Base-by-base conservation (phyloP, 92 coral and sea anemone genomes). In the Diadumene lineata region DNA sequence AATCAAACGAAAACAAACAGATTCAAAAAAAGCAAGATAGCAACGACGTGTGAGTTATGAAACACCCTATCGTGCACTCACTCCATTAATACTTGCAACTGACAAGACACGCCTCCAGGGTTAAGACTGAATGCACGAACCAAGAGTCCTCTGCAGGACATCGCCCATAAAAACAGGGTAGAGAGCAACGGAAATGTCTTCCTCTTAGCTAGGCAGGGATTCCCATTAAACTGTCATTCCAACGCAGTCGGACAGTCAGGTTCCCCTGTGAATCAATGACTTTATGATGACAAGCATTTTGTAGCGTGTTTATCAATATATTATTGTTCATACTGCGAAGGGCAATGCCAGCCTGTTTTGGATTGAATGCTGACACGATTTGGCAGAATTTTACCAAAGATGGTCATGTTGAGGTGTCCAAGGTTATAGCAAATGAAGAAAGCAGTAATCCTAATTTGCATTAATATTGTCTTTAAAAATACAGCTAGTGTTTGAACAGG, bases 261-360 rank as follows among this genome's bases (percentile, higher is more conserved):
- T 78, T 68, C 75, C 56, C 82, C 82, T 31, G 50, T 56, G 75
- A 55, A 69, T 56, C 68, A 78, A 78, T 78, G 69, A 57, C 65
- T 34, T 64, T 66, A 67, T 68, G 82, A 78, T 55, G 82, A 78
- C 70, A 78, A 43, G 82, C 69, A 30, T 58, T 78, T 78, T 78
- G 75, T 78, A 78, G 75, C 50, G 65, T 66, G 44, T 56, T 78
- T 78, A 66, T 69, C 82, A 78, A 77, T 31, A 65, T 56, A 72
- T 10, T 56, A 19, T 25, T 19, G 34, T 55, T 43, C 66, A 43
- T 33, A 72, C 65, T 34, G 53, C 15, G 31, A 24, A 7, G 19
- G 8, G 63, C 34, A 16, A 3, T 29, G 1, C 31, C 31, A 46
- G 1, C n/a, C 18, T 30, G 31, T 64, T 33, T 64, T 64, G 18